A percentile compares a stretch with the other conserved stretches of the same genome.
Conservation (phyloP, 1,140 invertebrate species). For the Eriosoma lanigerum region DNA sequence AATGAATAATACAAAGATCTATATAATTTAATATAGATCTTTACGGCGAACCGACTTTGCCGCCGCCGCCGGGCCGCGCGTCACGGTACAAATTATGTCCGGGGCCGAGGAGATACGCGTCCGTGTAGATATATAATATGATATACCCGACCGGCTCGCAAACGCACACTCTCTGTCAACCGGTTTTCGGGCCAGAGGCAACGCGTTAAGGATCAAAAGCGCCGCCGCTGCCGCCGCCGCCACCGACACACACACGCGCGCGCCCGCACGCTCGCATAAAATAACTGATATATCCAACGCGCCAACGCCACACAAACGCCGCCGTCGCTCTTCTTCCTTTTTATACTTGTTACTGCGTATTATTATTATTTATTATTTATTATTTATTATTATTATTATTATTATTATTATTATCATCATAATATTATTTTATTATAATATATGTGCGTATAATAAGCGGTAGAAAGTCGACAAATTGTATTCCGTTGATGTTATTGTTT, state of each 20-base stretch:
- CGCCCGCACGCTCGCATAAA: neutral
- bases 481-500: no score
- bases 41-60: conserved; percentile 27
- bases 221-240: conserved; percentile 23
- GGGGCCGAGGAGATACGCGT: conserved; percentile 42
- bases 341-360: conserved; percentile 6
- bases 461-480: conserved; percentile 11
- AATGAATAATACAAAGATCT: neutral
- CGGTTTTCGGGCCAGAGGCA: conserved; percentile 50
- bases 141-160: conserved; percentile 25
- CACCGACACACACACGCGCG: neutral
- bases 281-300: conserved; percentile 38
- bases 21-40: neutral
- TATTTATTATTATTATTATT: conserved; percentile 1
- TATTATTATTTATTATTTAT: conserved; percentile 5
- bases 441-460: neutral
- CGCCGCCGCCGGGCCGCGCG: conserved; percentile 43
- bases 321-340: conserved; percentile 36
- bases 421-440: neutral
- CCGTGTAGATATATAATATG: conserved; percentile 3
- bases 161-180: conserved; percentile 39
- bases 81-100: conserved; percentile 49
- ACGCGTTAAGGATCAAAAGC: conserved; percentile 45
- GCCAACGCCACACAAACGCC: conserved; percentile 35
- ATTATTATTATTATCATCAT: neutral